Conservation (phyloP, 2,113 vertebrate species). For the Alosa alosa region DNA sequence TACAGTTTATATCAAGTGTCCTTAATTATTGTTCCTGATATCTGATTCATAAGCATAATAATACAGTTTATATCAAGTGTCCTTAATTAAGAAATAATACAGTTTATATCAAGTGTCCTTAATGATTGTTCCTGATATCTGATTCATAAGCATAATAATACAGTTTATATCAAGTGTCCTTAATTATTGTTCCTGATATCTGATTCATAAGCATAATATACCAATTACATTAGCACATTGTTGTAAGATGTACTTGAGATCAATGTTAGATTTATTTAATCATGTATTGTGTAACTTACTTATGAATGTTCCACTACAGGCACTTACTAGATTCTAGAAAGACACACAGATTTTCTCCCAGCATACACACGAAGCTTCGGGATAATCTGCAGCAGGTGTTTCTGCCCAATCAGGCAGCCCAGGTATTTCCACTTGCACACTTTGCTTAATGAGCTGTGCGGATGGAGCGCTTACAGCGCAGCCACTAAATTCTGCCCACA, state of each 20-base stretch:
- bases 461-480: background rate
- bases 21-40: too few species aligned
- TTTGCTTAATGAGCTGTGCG: background rate
- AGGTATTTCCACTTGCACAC: background rate
- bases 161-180: background rate
- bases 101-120: too few species aligned
- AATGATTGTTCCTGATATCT: too few species aligned
- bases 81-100: too few species aligned
- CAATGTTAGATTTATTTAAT: background rate
- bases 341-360: background rate
- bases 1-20: too few species aligned
- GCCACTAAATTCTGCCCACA: background rate
- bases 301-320: background rate
- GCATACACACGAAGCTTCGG: background rate
- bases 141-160: background rate
- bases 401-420: background rate
- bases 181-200: background rate
- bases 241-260: too few species aligned
- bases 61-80: too few species aligned
- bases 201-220: background rate
- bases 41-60: too few species aligned
- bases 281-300: background rate
- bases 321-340: background rate
- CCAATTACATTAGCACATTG: background rate
- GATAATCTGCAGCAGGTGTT: background rate